Percentiles rank a stretch among this genome's conserved stretches.
Conservation (phyloP, 2,888 invertebrate species). For the Arge pagana region DNA sequence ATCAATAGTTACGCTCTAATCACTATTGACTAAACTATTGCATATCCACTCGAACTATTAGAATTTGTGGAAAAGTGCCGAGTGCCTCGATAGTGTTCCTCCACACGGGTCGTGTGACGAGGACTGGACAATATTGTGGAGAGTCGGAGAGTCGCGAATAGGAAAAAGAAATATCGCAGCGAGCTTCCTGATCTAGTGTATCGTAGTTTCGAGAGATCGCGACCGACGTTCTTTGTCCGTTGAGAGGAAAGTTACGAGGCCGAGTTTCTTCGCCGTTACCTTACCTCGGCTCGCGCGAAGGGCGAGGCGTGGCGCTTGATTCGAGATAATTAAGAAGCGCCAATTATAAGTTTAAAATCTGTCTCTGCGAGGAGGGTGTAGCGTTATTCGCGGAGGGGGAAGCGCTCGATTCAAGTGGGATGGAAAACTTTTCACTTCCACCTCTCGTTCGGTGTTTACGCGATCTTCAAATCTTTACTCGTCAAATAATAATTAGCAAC, state of each 20-base stretch:
- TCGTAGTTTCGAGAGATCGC: no score
- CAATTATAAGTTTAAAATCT: conserved; percentile 47
- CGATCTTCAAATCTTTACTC: conserved; percentile 29
- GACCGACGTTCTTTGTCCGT: no score
- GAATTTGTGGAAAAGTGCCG: no score
- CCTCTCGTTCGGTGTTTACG: conserved; percentile 31
- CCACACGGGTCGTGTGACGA: no score
- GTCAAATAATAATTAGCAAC: conserved; percentile 33
- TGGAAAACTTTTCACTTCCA: conserved; percentile 14
- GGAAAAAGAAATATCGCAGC: no score
- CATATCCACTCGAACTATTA: no score
- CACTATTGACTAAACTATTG: no score
- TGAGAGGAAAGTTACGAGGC: conserved; percentile 18
- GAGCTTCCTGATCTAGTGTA: no score
- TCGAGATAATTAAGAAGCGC: conserved; percentile 42
- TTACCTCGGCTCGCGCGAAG: conserved; percentile 6
- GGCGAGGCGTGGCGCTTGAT: conserved; percentile 32
- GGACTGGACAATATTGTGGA: no score
- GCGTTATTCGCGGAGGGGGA: conserved; percentile 19
- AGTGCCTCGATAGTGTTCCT: no score
- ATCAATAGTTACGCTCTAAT: no score
- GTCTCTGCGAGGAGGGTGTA: conserved; percentile 26
- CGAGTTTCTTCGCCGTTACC: neutral
- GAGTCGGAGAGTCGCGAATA: no score
- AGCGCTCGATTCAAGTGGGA: neutral